Percentiles rank a stretch among this genome's conserved stretches.
These are phyloP conservation scores for Channa maculata DNA, from an alignment of 2,113 vertebrate species.

Conservation along the genomic window DNA sequence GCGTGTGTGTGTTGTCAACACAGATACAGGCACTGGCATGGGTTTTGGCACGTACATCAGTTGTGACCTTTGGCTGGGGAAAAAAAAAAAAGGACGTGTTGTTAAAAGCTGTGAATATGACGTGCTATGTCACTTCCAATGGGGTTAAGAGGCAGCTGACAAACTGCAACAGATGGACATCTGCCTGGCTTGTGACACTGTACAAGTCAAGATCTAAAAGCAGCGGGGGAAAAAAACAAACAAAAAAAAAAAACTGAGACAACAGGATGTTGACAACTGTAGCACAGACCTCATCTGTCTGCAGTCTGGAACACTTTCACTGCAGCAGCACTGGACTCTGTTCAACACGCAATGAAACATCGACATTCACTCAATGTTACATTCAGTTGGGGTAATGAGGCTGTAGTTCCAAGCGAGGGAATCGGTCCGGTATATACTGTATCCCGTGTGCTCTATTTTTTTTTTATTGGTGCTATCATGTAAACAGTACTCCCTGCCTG, in stretches of 20 bases:
- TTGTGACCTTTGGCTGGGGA: constrained; percentile 48
- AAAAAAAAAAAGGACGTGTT: constrained; percentile 14
- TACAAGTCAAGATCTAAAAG: constrained; percentile 47
- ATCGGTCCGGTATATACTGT: neutral
- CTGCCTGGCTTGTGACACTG: constrained; percentile 36
- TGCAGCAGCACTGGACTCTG: constrained; percentile 21
- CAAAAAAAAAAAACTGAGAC: neutral
- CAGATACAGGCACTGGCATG: constrained; percentile 32
- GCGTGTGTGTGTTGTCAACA: constrained; percentile 22
- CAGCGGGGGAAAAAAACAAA: neutral
- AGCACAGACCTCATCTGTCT: constrained; percentile 36
- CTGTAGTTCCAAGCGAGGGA: constrained; percentile 4
- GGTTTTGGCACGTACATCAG: constrained; percentile 32
- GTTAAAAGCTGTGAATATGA: constrained; percentile 42
- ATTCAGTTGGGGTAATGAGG: constrained; percentile 40
- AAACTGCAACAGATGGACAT: constrained; percentile 55
- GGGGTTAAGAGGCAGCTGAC: constrained; percentile 42
- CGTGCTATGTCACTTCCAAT: constrained; percentile 17
- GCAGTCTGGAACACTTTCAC: constrained; percentile 44
- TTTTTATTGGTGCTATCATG: constrained; percentile 39
- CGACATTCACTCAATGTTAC: constrained; percentile 46
- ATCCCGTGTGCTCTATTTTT: constrained; percentile 6
- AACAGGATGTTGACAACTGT: constrained; percentile 50
- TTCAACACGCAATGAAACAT: constrained; percentile 37
- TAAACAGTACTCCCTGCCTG: constrained; percentile 25